Base-by-base conservation (phyloP, 2,113 vertebrate species). In the Illadopsis cleaveri region DNA sequence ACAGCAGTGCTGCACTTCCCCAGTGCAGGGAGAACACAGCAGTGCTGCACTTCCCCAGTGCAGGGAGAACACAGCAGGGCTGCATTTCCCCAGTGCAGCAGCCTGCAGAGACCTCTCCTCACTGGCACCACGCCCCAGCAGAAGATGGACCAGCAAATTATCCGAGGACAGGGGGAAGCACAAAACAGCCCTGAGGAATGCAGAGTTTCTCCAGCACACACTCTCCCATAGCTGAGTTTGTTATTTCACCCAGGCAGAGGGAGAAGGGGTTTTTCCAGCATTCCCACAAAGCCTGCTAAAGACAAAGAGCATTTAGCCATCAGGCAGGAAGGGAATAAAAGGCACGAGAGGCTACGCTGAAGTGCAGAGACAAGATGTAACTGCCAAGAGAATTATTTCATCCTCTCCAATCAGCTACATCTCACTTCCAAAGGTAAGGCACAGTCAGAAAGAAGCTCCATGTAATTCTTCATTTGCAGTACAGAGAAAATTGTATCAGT, bases 351-450 rank as follows among this genome's bases (percentile, higher is more conserved):
- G 50, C 62, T 76, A 35, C 0, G 0, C 80, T 62, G 0, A 95
- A 84, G 62, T 12, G 30, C 81, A 61, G 38, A 91, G 62, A 83
- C 60, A 50, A 94, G 82, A 94, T 40, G 58, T 48, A 90, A 87
- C 66, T 85, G 84, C 78, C 87, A 93, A 88, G 66, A 93, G 71
- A 88, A 93, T 88, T 80, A 80, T 80, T 93, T 90, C 71, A 93
- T 88, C 50, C 78, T 85, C 90, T 65, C 87, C n/a, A 38, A 85
- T 70, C 73, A 79, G 93, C 54, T 82, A 14, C 61, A 62, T 66
- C 58, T 47, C 6, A 3, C 33, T 96, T 87, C 84, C 78, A 79
- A 75, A 89, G 3, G 9, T 45, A 79, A 82, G 81, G 84, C 65
- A 69, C 48, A 42, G 62, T 45, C 88, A 92, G 53, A 61, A 92